Evolutionary conservation across 1,140 invertebrate genomes (phyloP), one percentile per base, ranked within the genome.

Genomic region (Metopolophium dirhodum): DNA sequence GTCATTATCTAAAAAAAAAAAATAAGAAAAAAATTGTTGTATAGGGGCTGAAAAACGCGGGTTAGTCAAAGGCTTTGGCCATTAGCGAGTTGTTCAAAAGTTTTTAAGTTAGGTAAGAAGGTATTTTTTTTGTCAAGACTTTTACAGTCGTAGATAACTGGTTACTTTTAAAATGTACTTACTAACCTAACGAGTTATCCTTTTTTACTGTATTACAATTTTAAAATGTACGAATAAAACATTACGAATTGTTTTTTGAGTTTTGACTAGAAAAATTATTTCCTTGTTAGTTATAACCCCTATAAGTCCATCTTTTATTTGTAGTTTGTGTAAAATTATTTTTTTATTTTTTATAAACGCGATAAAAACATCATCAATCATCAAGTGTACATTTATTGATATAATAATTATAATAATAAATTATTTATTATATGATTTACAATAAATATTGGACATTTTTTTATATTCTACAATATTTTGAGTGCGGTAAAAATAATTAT

Each of bases 61-160:
- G 61, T 77, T 30, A 77, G 61, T 77, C 30, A 77, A 77, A 77
- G 61, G 30, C 61, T 77, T 14, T 77, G n/a, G 30, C 30, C n/a
- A 77, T 77, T 77, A 77, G 61, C 61, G 61, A 77, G 61, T 77
- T 61, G 57, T 61, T 77, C 18, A 77, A 77, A 77, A 77, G 61
- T 77, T 77, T 77, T 77, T n/a, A n/a, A 77, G 61, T 77, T 77
- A 77, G 6, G 61, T 77, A 77, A 77, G 30, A 77, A 77, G 61
- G 61, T 77, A 77, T 7, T n/a, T 77, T 18, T 77, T 77, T 77
- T 77, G 4, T 77, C 61, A 77, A 77, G 61, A 77, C 26, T 68
- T 68, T 68, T 68, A 68, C 11, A 14, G 30, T 30, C 14, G 14
- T 51, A 68, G 61, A 68, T 68, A 68, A 68, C 61, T n/a, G 11